These are phyloP conservation scores for Bagarius yarrelli DNA, from an alignment of 2,113 vertebrate genomes.

Conservation along the genomic window DNA sequence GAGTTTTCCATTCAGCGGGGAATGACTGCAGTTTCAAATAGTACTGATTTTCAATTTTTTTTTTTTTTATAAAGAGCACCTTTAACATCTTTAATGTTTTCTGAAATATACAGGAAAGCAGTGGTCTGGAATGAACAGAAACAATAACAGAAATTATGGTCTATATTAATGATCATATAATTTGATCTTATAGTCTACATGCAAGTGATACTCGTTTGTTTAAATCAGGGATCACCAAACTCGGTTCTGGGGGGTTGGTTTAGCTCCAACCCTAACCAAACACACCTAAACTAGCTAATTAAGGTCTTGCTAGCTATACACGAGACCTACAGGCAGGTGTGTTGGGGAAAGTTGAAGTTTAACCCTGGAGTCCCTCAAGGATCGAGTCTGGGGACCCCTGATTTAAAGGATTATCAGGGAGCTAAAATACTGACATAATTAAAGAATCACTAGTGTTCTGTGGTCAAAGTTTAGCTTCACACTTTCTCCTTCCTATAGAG, in stretches of 20 bases:
- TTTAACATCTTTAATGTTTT: background rate
- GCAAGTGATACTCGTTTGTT: constrained; percentile 14
- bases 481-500: constrained; percentile 26
- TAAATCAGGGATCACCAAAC: background rate
- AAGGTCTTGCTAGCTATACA: too few species aligned
- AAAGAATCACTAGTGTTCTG: constrained; percentile 52
- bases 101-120: background rate
- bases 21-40: constrained; percentile 9
- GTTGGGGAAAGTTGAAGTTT: too few species aligned
- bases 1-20: constrained; percentile 25
- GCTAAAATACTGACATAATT: constrained; percentile 43
- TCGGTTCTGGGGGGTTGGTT: too few species aligned
- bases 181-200: constrained; percentile 28
- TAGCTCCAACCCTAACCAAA: too few species aligned
- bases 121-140: constrained; percentile 42
- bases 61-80: constrained; percentile 9
- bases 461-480: constrained; percentile 14
- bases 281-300: too few species aligned
- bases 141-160: constrained; percentile 26
- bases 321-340: too few species aligned
- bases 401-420: constrained; percentile 1
- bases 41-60: constrained; percentile 6
- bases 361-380: too few species aligned
- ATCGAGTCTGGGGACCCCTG: too few species aligned
- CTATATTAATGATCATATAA: constrained; percentile 29